Evolutionary conservation across 2,888 invertebrate genomes (phyloP).

Genomic region (Nemotelus nigrinus): DNA sequence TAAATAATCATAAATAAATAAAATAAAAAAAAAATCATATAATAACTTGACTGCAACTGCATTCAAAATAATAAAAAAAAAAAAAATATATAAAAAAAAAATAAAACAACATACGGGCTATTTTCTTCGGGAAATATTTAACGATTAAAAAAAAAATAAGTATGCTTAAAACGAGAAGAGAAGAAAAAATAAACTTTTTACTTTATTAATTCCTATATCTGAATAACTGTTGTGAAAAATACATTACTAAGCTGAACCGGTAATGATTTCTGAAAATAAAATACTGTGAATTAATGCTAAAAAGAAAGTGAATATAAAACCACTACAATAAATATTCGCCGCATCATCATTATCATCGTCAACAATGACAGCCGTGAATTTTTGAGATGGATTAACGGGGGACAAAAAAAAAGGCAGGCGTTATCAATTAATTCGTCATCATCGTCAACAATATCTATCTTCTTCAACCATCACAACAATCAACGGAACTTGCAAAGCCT

Average conservation of each 20-base stretch:
- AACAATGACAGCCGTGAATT: too few species aligned
- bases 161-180: neutral
- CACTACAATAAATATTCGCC: too few species aligned
- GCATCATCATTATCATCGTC: too few species aligned
- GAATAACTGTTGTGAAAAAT: neutral
- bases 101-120: conserved; percentile 46
- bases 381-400: too few species aligned
- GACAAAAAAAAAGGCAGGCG: too few species aligned
- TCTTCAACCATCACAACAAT: too few species aligned
- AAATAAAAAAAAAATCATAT: conserved; percentile 21
- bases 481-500: too few species aligned
- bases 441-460: too few species aligned
- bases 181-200: neutral
- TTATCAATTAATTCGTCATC: too few species aligned
- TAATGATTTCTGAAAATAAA: conserved; percentile 10
- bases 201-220: neutral
- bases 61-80: conserved; percentile 18
- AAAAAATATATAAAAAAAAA: conserved; percentile 5
- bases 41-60: conserved; percentile 6
- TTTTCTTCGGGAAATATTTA: conserved; percentile 42
- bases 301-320: too few species aligned
- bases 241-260: conserved; percentile 18
- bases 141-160: neutral
- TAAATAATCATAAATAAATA: conserved; percentile 33
- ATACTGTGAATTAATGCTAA: conserved; percentile 18